Evolutionary conservation across 2,888 invertebrate genomes (phyloP).

Genomic region (Tenthredo notha): DNA sequence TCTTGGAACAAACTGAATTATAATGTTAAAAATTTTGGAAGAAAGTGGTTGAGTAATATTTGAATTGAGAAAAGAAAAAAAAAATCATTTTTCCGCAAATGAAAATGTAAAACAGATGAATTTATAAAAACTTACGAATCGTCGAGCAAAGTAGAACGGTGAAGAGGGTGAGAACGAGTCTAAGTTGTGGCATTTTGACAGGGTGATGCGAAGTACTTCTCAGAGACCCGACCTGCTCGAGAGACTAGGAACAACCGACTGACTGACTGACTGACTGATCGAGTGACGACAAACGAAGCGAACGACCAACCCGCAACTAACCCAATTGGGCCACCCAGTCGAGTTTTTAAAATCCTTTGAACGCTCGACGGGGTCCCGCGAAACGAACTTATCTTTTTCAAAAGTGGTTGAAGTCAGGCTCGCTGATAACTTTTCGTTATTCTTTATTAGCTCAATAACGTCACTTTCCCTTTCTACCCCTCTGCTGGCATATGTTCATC

Average conservation of each 20-base stretch:
- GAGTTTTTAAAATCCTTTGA: neutral
- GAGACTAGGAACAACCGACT: slow-evolving; percentile 74
- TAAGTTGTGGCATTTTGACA: slow-evolving; percentile 27
- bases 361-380: neutral
- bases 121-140: slow-evolving; percentile 51
- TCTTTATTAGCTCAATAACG: neutral
- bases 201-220: slow-evolving; percentile 20
- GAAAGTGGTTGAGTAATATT: neutral
- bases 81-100: too few relatives aligned
- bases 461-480: too few relatives aligned
- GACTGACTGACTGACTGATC: slow-evolving; percentile 66
- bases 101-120: neutral
- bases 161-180: slow-evolving; percentile 21
- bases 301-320: neutral
- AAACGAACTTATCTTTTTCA: neutral
- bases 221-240: slow-evolving; percentile 60
- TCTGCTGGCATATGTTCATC: neutral
- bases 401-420: neutral
- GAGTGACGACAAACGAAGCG: slow-evolving; percentile 54
- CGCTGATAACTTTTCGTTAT: neutral
- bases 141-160: slow-evolving; percentile 25
- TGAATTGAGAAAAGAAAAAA: too few relatives aligned
- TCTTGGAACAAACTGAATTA: too few relatives aligned
- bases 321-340: neutral
- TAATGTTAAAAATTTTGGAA: neutral